Conservation (phyloP, 2,888 invertebrate species). For the Margaritifera margaritifera region DNA sequence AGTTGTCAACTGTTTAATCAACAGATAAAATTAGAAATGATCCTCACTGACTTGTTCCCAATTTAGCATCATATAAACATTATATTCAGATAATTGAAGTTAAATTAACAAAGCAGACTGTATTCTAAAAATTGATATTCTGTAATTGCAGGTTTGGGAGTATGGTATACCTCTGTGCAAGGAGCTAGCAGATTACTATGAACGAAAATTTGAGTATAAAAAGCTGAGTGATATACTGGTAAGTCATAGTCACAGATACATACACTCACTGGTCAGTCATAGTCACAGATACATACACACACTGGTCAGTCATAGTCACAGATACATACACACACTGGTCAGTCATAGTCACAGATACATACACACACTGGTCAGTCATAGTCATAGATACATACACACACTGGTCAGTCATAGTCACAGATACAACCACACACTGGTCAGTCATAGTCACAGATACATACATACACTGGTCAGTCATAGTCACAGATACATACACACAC, state of each 20-base stretch:
- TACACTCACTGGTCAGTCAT: too few species aligned
- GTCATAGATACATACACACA: not conserved
- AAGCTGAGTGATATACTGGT: slow-evolving; percentile 87
- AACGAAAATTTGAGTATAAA: slow-evolving; percentile 88
- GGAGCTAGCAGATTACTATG: slow-evolving; percentile 89
- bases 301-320: too few species aligned
- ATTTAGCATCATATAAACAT: too few species aligned
- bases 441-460: not conserved
- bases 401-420: too few species aligned
- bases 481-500: not conserved
- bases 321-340: not conserved
- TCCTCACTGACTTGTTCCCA: too few species aligned
- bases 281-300: not conserved
- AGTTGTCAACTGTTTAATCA: too few species aligned
- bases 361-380: too few species aligned
- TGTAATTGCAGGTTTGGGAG: slow-evolving; percentile 86
- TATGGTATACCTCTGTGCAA: slow-evolving; percentile 94
- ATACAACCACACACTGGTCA: not conserved
- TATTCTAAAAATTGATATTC: not conserved
- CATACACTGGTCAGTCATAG: too few species aligned
- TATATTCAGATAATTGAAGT: too few species aligned
- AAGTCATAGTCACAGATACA: slow-evolving; percentile 7
- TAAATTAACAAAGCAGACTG: not conserved
- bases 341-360: not conserved
- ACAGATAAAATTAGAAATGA: too few species aligned